Conservation (phyloP, 2,888 invertebrate genomes). For the Nephrocerus scutellatus region DNA sequence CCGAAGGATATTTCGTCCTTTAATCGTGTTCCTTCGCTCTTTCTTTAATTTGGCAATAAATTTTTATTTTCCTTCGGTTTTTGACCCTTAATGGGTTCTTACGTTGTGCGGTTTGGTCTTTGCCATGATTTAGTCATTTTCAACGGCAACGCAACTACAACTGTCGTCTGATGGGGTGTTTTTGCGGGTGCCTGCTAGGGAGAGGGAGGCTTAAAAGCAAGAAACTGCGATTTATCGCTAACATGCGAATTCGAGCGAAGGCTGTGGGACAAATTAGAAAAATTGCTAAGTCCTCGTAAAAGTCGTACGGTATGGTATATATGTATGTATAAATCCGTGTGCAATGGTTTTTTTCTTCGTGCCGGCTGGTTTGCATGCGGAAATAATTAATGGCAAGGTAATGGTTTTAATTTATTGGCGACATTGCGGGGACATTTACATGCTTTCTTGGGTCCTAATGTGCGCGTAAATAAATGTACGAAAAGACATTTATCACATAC, state of each 20-base stretch:
- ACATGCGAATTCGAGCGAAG: slow-evolving; percentile 13
- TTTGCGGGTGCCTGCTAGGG: slow-evolving; percentile 19
- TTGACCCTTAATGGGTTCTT: slow-evolving; percentile 24
- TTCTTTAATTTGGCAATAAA: slow-evolving; percentile 24
- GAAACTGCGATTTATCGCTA: slow-evolving; percentile 19
- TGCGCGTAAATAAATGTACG: too few species aligned
- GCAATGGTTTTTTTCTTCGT: too few species aligned
- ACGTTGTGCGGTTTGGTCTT: slow-evolving; percentile 23
- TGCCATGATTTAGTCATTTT: slow-evolving; percentile 15
- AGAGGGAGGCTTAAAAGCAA: slow-evolving; percentile 11
- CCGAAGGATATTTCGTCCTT: slow-evolving; percentile 6
- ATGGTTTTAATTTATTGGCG: slow-evolving; percentile 26
- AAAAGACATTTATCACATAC: too few species aligned
- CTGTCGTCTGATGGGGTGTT: slow-evolving; percentile 16
- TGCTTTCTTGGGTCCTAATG: too few species aligned
- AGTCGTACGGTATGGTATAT: too few species aligned
- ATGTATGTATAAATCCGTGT: too few species aligned
- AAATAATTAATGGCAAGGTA: slow-evolving; percentile 26
- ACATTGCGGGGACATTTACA: too few species aligned
- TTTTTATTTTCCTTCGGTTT: slow-evolving; percentile 23
- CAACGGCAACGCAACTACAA: not conserved
- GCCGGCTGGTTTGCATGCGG: slow-evolving; percentile 6
- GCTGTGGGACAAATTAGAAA: slow-evolving; percentile 14
- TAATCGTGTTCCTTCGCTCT: slow-evolving; percentile 12
- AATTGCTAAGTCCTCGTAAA: too few species aligned